These are phyloP conservation scores for Micronycteris hirsuta DNA, from an alignment of 2,113 vertebrate genomes.

Conservation along the genomic window DNA sequence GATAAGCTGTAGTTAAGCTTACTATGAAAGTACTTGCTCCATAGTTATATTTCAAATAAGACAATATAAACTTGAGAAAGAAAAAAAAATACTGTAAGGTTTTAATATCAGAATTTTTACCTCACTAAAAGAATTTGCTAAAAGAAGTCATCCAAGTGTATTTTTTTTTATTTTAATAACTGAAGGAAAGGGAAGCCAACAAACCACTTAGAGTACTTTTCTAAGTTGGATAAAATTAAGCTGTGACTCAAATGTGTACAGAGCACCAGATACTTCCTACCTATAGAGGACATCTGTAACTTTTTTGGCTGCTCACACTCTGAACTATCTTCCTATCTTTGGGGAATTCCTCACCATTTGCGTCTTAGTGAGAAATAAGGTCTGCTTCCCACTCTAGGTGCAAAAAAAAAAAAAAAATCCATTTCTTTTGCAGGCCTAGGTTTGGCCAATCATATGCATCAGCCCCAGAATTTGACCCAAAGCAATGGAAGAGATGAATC, in stretches of 20 bases:
- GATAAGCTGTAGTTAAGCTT: neutral
- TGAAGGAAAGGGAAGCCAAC: neutral
- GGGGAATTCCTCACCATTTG: neutral
- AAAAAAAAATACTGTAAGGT: neutral
- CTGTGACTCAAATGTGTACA: neutral
- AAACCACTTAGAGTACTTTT: neutral
- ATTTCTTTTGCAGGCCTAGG: neutral
- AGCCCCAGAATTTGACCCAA: neutral
- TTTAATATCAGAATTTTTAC: conserved; percentile 3
- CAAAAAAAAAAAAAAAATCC: neutral
- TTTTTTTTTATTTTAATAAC: conserved; percentile 42
- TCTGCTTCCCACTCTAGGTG: neutral
- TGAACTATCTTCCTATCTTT: neutral
- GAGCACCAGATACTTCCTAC: neutral
- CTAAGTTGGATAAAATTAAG: conserved; percentile 3
- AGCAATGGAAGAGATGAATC: neutral
- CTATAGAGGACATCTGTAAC: neutral
- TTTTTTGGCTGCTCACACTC: neutral
- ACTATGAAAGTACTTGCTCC: neutral
- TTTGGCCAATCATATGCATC: neutral
- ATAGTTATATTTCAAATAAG: neutral
- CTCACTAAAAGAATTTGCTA: neutral
- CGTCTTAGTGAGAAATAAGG: neutral
- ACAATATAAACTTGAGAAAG: neutral
- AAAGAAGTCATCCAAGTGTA: neutral